Conservation (phyloP, 2,797 vertebrate species). For the Kryptopterus vitreolus region DNA sequence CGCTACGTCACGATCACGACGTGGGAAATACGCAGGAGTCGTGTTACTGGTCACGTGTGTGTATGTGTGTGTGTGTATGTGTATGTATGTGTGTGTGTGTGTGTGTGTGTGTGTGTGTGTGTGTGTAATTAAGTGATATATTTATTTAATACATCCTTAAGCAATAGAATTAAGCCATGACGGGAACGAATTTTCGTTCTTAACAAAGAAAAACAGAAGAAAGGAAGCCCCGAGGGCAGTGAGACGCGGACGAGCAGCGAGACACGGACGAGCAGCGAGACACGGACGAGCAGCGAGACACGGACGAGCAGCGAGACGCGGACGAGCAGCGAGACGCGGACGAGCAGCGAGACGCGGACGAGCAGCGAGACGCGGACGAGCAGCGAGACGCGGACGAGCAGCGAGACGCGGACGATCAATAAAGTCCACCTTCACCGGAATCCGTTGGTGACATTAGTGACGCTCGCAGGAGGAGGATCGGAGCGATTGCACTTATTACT, state of each 20-base stretch:
- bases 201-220: constrained; percentile 3
- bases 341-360: too few relatives aligned
- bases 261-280: too few relatives aligned
- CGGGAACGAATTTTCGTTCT: constrained; percentile 19
- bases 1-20: background rate
- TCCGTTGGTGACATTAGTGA: constrained; percentile 48
- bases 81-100: too few relatives aligned
- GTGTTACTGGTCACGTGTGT: background rate
- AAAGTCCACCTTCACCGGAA: constrained; percentile 37
- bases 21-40: background rate
- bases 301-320: too few relatives aligned
- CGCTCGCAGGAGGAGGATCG: constrained; percentile 40
- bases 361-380: too few relatives aligned
- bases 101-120: constrained; percentile 16
- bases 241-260: constrained; percentile 22
- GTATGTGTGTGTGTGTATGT: background rate
- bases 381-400: too few relatives aligned
- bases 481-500: constrained; percentile 47
- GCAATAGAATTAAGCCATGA: constrained; percentile 44
- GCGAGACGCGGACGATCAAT: background rate
- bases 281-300: too few relatives aligned
- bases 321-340: too few relatives aligned
- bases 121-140: too few relatives aligned
- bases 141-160: too few relatives aligned
- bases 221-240: background rate